Base-by-base conservation (phyloP, 2,113 vertebrate species). In the Platichthys stellatus region DNA sequence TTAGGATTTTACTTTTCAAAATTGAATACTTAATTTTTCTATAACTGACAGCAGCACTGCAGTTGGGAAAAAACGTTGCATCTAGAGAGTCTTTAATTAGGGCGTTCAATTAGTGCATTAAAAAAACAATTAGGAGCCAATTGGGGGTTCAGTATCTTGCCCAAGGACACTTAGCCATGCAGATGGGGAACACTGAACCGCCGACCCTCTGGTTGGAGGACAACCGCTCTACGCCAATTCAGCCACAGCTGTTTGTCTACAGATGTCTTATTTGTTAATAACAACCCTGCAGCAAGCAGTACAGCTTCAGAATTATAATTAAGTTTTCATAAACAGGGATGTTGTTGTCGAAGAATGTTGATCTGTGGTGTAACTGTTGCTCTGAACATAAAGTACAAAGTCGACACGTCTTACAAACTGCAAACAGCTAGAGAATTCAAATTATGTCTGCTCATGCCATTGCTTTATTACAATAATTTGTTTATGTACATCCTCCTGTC, bases 51-150 rank as follows among this genome's bases (percentile, higher is more conserved):
- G 23, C 38, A 17, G 47, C 31, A 24, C 21, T 56, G 74, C 28
- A 28, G 54, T 74, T 31, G 17, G 12, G 59, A n/a, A 20, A 70
- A 56, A 17, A 26, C 28, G 21, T 17, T 54, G 13, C 43, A 47
- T 49, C 24, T 63, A 24, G 71, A 24, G 68, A 82, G 70, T 85
- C 38, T 70, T 18, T 71, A 82, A 83, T 61, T n/a, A 61, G 35
- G 17, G 3, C 60, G 40, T 80, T 7, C 31, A 31, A 31, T 31
- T 31, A 31, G 31, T 31, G 31, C 6, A 6, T 31, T 31, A 5
- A 31, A 31, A 1, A 31, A 31, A 5, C 31, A 31, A 7, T 31
- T 1, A 31, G 28, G 28, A 5, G 28, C 6, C 31, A 31, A 6
- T 31, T 31, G 31, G 31, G 31, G 31, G 31, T 31, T 31, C 31